Conservation (phyloP, 2,113 vertebrate genomes). For the Tachycineta bicolor region DNA sequence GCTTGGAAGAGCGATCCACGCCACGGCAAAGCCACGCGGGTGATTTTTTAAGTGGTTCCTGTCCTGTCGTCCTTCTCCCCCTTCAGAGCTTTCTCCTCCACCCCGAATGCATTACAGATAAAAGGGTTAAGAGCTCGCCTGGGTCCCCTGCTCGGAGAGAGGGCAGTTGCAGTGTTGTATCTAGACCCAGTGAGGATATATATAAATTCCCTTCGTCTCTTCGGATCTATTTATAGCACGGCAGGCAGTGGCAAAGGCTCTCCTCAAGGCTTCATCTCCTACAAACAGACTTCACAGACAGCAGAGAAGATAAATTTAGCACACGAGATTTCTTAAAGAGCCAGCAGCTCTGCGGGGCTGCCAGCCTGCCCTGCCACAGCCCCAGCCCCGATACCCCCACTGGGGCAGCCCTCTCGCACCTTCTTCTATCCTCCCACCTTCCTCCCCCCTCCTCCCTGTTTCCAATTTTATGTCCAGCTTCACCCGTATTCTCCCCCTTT, state of each 20-base stretch:
- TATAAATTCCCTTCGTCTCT: conserved; percentile 62
- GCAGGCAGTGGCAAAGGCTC: conserved; percentile 63
- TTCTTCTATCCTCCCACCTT: background rate
- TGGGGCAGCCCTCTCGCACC: background rate
- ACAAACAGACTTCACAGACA: conserved; percentile 69
- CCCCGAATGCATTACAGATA: background rate
- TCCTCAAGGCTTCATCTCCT: conserved; percentile 67
- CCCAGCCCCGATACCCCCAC: background rate
- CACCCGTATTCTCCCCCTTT: background rate
- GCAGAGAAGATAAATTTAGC: conserved; percentile 66
- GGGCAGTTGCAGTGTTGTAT: conserved; percentile 56
- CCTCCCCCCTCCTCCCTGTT: background rate
- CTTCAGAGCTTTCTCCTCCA: background rate
- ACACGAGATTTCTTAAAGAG: conserved; percentile 64
- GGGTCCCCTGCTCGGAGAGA: conserved; percentile 31
- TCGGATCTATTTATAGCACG: conserved; percentile 46
- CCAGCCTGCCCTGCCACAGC: background rate
- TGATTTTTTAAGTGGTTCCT: conserved; percentile 1
- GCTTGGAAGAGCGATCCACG: rapidly evolving
- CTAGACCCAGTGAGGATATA: conserved; percentile 53
- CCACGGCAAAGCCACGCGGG: background rate
- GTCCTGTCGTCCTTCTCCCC: background rate
- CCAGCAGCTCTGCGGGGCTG: conserved; percentile 16
- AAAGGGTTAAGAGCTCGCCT: conserved; percentile 54
- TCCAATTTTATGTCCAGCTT: background rate